Percentiles rank a stretch among this genome's conserved stretches.
Conservation (phyloP, 2,888 invertebrate species). For the Oeneis ivallda region DNA sequence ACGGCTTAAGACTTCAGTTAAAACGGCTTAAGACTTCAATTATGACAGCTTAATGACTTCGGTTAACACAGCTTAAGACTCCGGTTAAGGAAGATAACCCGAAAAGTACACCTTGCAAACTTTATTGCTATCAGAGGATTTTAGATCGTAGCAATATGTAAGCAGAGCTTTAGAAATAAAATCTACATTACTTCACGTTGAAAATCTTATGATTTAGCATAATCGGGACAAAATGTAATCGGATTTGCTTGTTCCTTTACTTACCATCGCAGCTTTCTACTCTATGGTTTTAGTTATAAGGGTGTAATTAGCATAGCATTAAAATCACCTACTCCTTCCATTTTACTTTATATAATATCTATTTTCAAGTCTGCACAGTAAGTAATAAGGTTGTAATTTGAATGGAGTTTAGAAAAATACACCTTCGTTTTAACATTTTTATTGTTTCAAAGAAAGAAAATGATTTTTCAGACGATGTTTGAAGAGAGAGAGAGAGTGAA, state of each 20-base stretch:
- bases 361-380: background rate
- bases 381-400: conserved; percentile 10
- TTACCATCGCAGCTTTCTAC: conserved; percentile 16
- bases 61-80: too few species aligned
- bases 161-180: background rate
- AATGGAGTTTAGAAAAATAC: background rate
- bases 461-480: too few species aligned
- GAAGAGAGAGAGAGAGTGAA: background rate
- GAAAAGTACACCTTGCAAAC: background rate
- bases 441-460: too few species aligned
- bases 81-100: too few species aligned
- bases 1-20: too few species aligned
- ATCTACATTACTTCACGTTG: background rate
- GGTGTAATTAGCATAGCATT: background rate
- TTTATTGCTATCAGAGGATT: background rate
- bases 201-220: conserved; percentile 32
- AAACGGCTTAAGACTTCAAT: too few species aligned
- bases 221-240: conserved; percentile 30
- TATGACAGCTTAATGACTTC: too few species aligned
- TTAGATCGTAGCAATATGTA: background rate
- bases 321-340: background rate
- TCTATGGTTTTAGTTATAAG: background rate
- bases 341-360: background rate
- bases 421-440: too few species aligned
- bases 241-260: conserved; percentile 23